These are phyloP conservation scores for Neocrepidodera transversa DNA, from an alignment of 2,888 invertebrate species.

Conservation along the genomic window DNA sequence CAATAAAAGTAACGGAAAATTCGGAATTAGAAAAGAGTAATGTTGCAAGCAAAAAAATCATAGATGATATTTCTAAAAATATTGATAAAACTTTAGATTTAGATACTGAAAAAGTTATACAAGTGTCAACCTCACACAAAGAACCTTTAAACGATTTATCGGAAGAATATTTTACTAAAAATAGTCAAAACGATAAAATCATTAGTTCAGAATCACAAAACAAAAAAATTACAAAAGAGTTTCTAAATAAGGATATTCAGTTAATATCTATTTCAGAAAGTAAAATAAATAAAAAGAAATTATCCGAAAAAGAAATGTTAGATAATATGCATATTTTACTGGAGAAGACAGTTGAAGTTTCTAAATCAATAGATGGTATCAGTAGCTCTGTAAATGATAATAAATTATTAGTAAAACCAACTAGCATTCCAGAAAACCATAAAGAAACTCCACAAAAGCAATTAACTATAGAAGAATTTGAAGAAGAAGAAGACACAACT, in stretches of 20 bases:
- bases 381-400: background rate
- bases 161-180: background rate
- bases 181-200: background rate
- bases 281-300: background rate
- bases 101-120: background rate
- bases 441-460: no score
- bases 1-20: no score
- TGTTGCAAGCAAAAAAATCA: no score
- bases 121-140: background rate
- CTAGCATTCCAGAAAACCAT: no score
- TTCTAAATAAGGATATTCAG: background rate
- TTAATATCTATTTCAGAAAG: background rate
- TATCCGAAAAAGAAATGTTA: background rate
- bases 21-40: no score
- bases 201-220: background rate
- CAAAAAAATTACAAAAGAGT: background rate
- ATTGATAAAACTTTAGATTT: background rate
- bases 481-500: background rate
- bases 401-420: background rate
- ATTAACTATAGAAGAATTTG: slow-evolving; percentile 21
- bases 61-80: background rate
- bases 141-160: background rate
- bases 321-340: no score
- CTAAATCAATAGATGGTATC: no score
- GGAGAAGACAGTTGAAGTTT: background rate